Conservation (phyloP, 1,140 invertebrate genomes). For the Capitella teleta region DNA sequence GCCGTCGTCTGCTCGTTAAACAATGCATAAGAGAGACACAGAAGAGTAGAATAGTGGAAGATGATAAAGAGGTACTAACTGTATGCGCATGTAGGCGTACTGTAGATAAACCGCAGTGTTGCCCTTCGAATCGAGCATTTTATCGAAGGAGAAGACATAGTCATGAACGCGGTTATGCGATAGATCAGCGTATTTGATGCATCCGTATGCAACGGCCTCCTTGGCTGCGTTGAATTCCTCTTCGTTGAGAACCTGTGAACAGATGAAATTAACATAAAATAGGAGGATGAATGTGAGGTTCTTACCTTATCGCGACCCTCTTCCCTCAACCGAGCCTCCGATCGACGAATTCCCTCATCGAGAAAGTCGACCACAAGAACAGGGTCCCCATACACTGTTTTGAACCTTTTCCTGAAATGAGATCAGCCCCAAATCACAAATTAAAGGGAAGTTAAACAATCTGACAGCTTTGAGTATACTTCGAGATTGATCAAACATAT, state of each 20-base stretch:
- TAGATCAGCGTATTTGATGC: slow-evolving; percentile 97
- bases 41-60: too few relatives aligned
- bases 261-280: too few relatives aligned
- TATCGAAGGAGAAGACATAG: slow-evolving; percentile 98
- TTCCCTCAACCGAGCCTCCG: slow-evolving; percentile 75
- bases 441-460: too few relatives aligned
- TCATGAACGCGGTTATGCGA: slow-evolving; percentile 86
- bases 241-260: slow-evolving; percentile 56
- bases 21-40: too few relatives aligned
- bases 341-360: slow-evolving; percentile 80
- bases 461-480: too few relatives aligned
- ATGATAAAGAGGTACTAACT: slow-evolving; percentile 6
- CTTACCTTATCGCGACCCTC: slow-evolving; percentile 72
- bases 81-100: slow-evolving; percentile 88
- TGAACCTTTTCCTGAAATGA: slow-evolving; percentile 82
- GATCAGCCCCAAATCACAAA: too few relatives aligned
- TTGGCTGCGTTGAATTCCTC: slow-evolving; percentile 76
- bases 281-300: background rate
- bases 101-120: slow-evolving; percentile 97
- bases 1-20: too few relatives aligned
- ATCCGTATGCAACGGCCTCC: slow-evolving; percentile 90
- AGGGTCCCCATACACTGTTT: slow-evolving; percentile 94
- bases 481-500: too few relatives aligned
- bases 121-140: slow-evolving; percentile 97
- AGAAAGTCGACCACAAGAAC: slow-evolving; percentile 81